Evolutionary conservation across 37 sponge, comb jelly and placozoan genomes (phyloP), one percentile per base, ranked within the genome.

Genomic region (Eunapius fragilis): DNA sequence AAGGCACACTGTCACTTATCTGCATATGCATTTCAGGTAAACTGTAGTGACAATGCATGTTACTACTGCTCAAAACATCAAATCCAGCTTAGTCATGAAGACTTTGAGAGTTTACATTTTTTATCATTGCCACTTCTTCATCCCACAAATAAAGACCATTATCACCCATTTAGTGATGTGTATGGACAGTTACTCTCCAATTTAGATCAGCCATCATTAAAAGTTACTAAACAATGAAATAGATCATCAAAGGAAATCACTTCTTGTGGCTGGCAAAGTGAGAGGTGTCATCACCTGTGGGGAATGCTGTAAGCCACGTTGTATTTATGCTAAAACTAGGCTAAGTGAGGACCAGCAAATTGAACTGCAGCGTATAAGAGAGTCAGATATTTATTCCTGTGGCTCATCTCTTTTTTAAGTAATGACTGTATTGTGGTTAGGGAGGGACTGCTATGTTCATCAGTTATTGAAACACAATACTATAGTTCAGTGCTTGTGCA

Each of bases 401-500:
- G 41, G 41, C 6, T 3, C 41, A 9, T 41, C 41, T 41, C 41
- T 41, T 3, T 41, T 41, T 41, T 3, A 3, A 41, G 6, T 72
- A 33, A 33, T 34, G 74, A 72, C 32, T 34, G 31, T 72, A 33
- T 24, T 13, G 26, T 72, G 30, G 74, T 72, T 33, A 72, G 32
- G 32, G 74, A 72, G 32, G 74, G 4, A 6, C 25, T 30, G 6
- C 5, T 24, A 6, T 72, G 74, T 33, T 34, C 30, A 31, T 72
- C 74, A 34, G 31, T 33, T 34, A 72, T 72, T 31, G 74, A 72
- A 72, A 72, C 31, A 34, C 25, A 72, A 33, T 72, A 72, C 32
- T 33, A 72, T 33, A 23, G 74, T 24, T 31, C 74, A 72, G 74
- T 72, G 32, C 32, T 72, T 31, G 74, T 72, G 30, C 30, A 72